Evolutionary conservation across 2,888 invertebrate genomes (phyloP), one percentile per base, ranked within the genome.

Genomic region (Blera fallax): DNA sequence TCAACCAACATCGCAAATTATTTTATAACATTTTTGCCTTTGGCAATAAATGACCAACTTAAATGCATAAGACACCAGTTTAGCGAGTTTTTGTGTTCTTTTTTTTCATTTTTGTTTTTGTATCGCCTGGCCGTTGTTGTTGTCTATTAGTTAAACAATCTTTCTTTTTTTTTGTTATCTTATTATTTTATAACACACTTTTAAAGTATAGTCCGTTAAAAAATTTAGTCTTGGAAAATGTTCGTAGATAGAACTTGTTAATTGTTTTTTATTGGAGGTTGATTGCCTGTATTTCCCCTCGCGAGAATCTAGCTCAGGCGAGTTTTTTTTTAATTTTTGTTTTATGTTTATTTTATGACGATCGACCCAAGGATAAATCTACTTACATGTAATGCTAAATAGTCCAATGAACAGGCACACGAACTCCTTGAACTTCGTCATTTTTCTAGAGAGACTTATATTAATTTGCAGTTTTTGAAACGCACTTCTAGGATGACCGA

Each of bases 51-150:
- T 85, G 85, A 70, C 80, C 85, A 85, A 85, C 76, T 85, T 81
- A 65, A 52, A 85, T 81, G 85, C 80, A 85, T 81, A 85, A 81
- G 76, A 80, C 85, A 85, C 85, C 85, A 85, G 85, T 81, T 85
- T 32, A 77, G 65, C 85, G 40, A 48, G 85, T 85, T 85, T 76
- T 45, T 34, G 65, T 65, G 37, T 32, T 60, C 21, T 70, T 50
- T 58, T 73, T 67, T 52, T 32, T 32, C 54, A 24, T 70, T 50
- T 58, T 73, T 67, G 43, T 32, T 40, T 77, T 37, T 65, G 18
- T 60, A 43, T 70, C 45, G 64, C 72, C 58, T 56, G 69, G 37
- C 45, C 27, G 16, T 16, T 45, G 27, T 40, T 77, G 60, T 52
- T 73, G 67, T 56, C 52, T 56, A 73, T 58, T 67, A 48, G 58